Conservation (phyloP, 2,797 vertebrate species). For the Mus caroli region DNA sequence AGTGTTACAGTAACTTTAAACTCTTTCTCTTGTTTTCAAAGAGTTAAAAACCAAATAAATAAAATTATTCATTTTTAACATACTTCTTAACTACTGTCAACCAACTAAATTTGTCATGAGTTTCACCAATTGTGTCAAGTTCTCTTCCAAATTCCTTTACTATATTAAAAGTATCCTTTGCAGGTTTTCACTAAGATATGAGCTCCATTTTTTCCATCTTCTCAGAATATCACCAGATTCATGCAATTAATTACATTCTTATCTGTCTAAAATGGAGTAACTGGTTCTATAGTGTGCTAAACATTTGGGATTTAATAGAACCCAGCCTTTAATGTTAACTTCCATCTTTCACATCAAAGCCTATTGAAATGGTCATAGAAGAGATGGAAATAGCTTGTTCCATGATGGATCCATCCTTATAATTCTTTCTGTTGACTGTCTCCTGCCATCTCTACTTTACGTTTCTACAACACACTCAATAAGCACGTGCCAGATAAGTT, state of each 20-base stretch:
- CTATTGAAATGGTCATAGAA: constrained; percentile 6
- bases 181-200: not conserved
- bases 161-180: not conserved
- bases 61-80: constrained; percentile 40
- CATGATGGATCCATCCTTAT: not conserved
- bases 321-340: not conserved
- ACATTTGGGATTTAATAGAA: constrained; percentile 20
- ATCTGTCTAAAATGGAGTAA: not conserved
- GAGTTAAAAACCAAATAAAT: constrained; percentile 60
- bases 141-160: constrained; percentile 19
- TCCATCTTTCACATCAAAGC: not conserved
- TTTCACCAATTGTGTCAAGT: not conserved
- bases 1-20: constrained; percentile 37
- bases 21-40: constrained; percentile 54
- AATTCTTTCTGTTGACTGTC: not conserved
- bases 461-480: constrained; percentile 8
- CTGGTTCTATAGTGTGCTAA: not conserved
- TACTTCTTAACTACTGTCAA: constrained; percentile 36
- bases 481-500: not conserved
- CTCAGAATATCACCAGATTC: not conserved
- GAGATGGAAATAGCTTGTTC: not conserved
- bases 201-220: constrained; percentile 35
- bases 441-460: not conserved
- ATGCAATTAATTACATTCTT: not conserved
- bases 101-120: constrained; percentile 9